Conservation (phyloP, 2,797 vertebrate species). For the Gymnothorax javanicus region DNA sequence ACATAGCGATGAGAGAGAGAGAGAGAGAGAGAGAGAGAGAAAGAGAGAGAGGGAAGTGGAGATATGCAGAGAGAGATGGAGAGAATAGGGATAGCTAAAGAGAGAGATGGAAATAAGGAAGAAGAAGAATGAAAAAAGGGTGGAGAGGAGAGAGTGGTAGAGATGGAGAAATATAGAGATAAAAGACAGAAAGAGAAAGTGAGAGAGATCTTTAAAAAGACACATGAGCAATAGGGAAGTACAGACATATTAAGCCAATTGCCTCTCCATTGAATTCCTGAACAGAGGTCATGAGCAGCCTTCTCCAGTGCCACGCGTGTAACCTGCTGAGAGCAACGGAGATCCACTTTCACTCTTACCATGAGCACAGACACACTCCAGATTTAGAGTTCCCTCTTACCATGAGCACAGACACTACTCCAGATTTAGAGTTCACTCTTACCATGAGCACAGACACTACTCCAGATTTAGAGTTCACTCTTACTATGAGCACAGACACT, state of each 20-base stretch:
- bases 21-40: slow-evolving; percentile 53
- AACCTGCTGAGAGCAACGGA: not conserved
- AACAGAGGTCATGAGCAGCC: not conserved
- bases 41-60: slow-evolving; percentile 44
- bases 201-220: no score
- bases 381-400: not conserved
- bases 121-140: no score
- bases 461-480: no score
- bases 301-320: not conserved
- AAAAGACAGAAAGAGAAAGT: not conserved
- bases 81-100: no score
- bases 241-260: not conserved
- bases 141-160: no score
- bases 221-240: no score
- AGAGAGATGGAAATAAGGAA: no score
- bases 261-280: not conserved
- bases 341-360: not conserved
- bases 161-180: not conserved
- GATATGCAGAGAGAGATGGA: not conserved
- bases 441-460: no score
- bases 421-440: no score
- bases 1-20: slow-evolving; percentile 58
- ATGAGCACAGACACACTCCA: no score
- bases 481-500: no score
- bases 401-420: no score